A percentile compares a stretch with the other conserved stretches of the same genome.
phyloP scores from a whole-genome alignment of 1,140 invertebrate genomes.

The Neodiprion lecontei region DNA sequence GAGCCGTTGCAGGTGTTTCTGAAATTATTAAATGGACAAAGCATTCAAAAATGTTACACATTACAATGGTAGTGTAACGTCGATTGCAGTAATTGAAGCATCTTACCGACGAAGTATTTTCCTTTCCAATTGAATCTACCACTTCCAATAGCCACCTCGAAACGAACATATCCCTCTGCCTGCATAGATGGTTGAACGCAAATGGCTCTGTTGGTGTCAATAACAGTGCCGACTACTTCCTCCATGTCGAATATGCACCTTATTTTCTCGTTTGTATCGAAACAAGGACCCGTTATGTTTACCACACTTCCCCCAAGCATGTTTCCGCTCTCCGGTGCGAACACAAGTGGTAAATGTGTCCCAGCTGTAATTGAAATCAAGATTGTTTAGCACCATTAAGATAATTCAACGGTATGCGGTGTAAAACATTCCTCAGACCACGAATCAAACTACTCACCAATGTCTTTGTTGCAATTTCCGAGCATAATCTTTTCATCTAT shows the following conservation, averaged over 20 bases:
- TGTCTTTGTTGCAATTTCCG: constrained; percentile 91
- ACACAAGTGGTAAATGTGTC: constrained; percentile 80
- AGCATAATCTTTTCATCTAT: constrained; percentile 94
- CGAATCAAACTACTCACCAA: constrained; percentile 64
- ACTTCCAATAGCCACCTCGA: constrained; percentile 85
- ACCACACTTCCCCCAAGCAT: constrained; percentile 95
- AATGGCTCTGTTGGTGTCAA: constrained; percentile 83
- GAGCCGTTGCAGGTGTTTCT: constrained; percentile 87
- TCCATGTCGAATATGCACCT: constrained; percentile 83
- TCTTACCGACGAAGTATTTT: constrained; percentile 87
- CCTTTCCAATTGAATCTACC: constrained; percentile 90
- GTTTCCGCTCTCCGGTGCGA: constrained; percentile 92
- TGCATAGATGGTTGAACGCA: constrained; percentile 89
- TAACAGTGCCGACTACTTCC: constrained; percentile 75
- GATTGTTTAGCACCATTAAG: not conserved
- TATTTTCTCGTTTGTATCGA: constrained; percentile 75
- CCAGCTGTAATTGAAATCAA: constrained; percentile 67
- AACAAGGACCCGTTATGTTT: constrained; percentile 94
- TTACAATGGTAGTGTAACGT: too few relatives aligned
- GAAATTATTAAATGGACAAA: constrained; percentile 29
- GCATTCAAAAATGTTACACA: too few relatives aligned
- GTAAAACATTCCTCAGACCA: not conserved
- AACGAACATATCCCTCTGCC: constrained; percentile 89
- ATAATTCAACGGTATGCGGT: not conserved
- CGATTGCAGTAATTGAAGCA: not conserved